These are phyloP conservation scores for Coracias cyanogaster DNA, from an alignment of 2,797 vertebrate genomes.

Conservation along the genomic window DNA sequence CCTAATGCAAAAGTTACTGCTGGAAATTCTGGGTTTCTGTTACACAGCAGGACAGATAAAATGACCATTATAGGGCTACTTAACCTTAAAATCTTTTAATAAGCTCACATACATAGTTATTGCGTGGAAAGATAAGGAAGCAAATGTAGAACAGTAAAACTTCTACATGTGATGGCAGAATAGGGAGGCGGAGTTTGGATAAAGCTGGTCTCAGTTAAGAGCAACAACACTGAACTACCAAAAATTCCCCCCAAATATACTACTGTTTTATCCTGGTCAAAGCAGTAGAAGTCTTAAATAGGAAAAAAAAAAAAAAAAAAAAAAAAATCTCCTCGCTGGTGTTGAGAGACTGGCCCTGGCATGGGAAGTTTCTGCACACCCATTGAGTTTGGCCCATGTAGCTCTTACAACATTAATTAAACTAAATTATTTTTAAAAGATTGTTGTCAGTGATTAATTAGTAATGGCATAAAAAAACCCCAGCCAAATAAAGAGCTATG, in stretches of 20 bases:
- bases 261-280: neutral
- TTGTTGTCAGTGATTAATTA: neutral
- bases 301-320: neutral
- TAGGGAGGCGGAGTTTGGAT: neutral
- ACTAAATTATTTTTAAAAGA: neutral
- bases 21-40: neutral
- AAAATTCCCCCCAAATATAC: neutral
- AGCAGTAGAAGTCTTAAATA: neutral
- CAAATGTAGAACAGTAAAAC: neutral
- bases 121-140: neutral
- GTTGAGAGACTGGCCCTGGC: neutral
- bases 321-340: neutral
- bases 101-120: neutral
- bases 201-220: neutral
- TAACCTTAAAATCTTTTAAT: neutral
- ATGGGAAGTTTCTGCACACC: fast-evolving
- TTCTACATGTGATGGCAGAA: neutral
- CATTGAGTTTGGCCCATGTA: neutral
- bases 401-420: neutral
- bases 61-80: neutral
- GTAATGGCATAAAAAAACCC: neutral
- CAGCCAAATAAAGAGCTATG: neutral
- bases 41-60: neutral
- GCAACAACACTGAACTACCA: neutral
- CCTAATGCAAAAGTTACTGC: neutral